Base-by-base conservation (phyloP, 2,888 invertebrate genomes). In the Latrodectus elegans region DNA sequence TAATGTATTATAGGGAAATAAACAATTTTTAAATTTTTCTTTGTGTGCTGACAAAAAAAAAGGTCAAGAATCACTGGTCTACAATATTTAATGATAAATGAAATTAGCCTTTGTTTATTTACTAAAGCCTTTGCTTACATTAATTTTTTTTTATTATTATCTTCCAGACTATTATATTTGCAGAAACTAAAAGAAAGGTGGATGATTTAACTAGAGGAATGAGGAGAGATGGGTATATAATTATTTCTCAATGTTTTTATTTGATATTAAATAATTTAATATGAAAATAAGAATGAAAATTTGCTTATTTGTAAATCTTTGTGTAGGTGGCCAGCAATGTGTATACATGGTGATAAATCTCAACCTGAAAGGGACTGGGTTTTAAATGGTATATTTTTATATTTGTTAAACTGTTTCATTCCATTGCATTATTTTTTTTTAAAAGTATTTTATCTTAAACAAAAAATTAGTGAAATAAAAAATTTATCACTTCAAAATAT, bases 171-270 rank as follows among this genome's bases (percentile, higher is more conserved):
- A 96, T 99, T 90, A 96, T 99, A 86, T 99, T 99, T 92, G 98
- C 97, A 15, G 98, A 99, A 92, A 99, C 99, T 0, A 99, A 99
- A 93, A 96, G 98, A 91, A 98, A 97, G 93, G 98, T 98, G 88
- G 97, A 98, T 92, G 96, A 95, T 90, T 95, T 99, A 81, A 95
- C 97, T 8, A 94, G 96, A 90, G 94, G 95, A 89, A 95, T 99
- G 90, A 94, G 96, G 89, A 95, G 95, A 89, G 97, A 97, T 92
- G 97, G 97, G 89, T 89, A 70, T 26, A 49, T 76, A 38, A 10
- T 26, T 68, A 55, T 73, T 4, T 64, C 8, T 1, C 14, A 14
- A 51, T 22, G 17, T 71, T 52, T 79, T 71, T 49, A 14, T 15
- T 2, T 52, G 8, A 15, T 70, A 8, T 68, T 52, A 22, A 4